phyloP scores from a whole-genome alignment of 2,888 invertebrate species.

The Pachymerium ferrugineum region DNA sequence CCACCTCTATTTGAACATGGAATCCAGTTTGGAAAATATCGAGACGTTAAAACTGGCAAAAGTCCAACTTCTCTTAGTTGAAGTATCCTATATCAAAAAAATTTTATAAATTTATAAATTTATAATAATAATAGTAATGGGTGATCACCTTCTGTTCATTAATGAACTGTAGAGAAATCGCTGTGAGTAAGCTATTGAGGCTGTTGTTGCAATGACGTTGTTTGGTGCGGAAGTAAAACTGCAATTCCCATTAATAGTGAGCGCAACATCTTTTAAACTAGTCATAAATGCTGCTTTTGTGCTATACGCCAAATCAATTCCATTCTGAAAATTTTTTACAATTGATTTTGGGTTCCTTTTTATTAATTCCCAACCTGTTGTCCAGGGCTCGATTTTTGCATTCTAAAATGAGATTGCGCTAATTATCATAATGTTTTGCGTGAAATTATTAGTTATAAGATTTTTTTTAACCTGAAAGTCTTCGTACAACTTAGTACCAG shows the following conservation, averaged over 20 bases:
- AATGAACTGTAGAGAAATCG: neutral
- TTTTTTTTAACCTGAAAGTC: neutral
- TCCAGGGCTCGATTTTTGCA: neutral
- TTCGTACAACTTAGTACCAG: neutral
- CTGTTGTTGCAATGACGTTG: neutral
- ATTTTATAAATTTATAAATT: too few species aligned
- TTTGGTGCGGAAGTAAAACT: neutral
- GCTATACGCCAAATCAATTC: neutral
- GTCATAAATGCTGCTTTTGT: neutral
- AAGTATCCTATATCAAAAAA: too few species aligned
- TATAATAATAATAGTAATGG: too few species aligned
- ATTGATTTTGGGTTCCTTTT: neutral
- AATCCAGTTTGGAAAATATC: neutral
- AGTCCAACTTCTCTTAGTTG: neutral
- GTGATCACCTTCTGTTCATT: too few species aligned
- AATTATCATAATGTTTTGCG: too few species aligned
- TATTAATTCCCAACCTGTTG: neutral
- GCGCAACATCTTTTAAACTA: neutral
- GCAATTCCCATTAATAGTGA: neutral
- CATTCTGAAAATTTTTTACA: neutral
- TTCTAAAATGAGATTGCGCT: too few species aligned
- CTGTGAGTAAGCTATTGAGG: neutral
- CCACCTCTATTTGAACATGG: neutral
- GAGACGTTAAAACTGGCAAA: neutral
- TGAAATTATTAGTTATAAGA: too few species aligned